Conservation (phyloP, 2,797 vertebrate genomes). For the Nyctalus aviator region DNA sequence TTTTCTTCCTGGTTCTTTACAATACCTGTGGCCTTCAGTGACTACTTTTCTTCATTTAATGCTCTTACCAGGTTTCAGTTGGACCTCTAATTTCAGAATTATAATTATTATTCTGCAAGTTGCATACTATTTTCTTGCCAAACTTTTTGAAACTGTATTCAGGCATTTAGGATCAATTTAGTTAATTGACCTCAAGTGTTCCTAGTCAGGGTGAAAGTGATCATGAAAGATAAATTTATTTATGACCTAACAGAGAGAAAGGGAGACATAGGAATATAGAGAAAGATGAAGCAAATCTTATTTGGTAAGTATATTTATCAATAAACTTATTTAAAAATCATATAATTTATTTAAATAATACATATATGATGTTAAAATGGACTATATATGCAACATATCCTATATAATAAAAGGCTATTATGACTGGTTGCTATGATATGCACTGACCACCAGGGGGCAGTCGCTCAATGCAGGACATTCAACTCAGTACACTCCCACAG, state of each 20-base stretch:
- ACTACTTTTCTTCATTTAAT: background rate
- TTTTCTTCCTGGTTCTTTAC: slow-evolving; percentile 51
- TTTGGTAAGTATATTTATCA: background rate
- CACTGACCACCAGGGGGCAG: too few species aligned
- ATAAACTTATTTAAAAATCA: slow-evolving; percentile 26
- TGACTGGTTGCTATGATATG: too few species aligned
- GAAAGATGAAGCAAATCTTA: slow-evolving; percentile 14
- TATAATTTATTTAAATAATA: slow-evolving; percentile 20
- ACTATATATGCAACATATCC: background rate
- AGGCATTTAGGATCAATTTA: slow-evolving; percentile 66
- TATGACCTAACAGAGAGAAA: slow-evolving; percentile 24
- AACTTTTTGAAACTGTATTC: slow-evolving; percentile 39
- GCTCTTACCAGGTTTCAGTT: slow-evolving; percentile 5
- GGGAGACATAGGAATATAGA: slow-evolving; percentile 19
- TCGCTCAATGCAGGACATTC: too few species aligned
- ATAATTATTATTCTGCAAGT: slow-evolving; percentile 27
- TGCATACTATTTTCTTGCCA: slow-evolving; percentile 41
- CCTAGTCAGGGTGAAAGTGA: slow-evolving; percentile 70
- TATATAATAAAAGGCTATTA: too few species aligned
- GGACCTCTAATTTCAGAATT: background rate
- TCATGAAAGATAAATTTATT: slow-evolving; percentile 49
- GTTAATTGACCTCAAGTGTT: slow-evolving; percentile 80
- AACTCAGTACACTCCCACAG: too few species aligned
- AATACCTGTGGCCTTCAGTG: background rate
- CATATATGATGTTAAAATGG: background rate